phyloP scores from a whole-genome alignment of 92 coral and sea anemone species.

The Parazoanthus atlanticus region DNA sequence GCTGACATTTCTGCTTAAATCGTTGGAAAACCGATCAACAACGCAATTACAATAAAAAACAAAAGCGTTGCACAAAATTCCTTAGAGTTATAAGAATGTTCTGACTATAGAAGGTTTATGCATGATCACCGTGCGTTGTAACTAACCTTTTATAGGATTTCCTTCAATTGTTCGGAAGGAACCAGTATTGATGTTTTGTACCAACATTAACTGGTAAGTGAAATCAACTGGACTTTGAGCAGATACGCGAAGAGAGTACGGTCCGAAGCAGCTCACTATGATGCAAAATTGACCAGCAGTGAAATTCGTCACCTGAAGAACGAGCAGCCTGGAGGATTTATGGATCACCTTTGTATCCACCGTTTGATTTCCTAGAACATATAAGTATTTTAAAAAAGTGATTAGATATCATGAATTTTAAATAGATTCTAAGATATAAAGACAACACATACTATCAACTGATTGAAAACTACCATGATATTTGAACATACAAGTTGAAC shows the following conservation, averaged over 20 bases:
- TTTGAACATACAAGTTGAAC: too few relatives aligned
- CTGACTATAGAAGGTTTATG: too few relatives aligned
- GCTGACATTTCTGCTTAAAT: too few relatives aligned
- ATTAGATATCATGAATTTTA: not conserved
- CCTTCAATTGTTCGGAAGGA: constrained; percentile 50
- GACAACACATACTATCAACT: too few relatives aligned
- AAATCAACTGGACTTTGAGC: constrained; percentile 55
- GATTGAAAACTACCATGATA: too few relatives aligned
- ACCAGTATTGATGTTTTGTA: constrained; percentile 45
- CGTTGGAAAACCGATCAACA: too few relatives aligned
- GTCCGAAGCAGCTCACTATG: constrained; percentile 40
- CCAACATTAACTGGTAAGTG: constrained; percentile 52
- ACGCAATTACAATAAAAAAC: too few relatives aligned
- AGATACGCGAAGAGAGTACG: constrained; percentile 48
- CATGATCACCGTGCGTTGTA: too few relatives aligned
- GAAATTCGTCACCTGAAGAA: constrained; percentile 31
- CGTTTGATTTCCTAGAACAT: not conserved
- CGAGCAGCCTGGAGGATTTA: not conserved
- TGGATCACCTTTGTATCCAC: not conserved
- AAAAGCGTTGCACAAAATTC: too few relatives aligned
- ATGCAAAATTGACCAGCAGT: constrained; percentile 38
- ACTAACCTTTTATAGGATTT: constrained; percentile 69
- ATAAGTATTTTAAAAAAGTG: too few relatives aligned
- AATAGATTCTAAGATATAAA: too few relatives aligned
- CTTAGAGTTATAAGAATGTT: too few relatives aligned